These are phyloP conservation scores for Branchipolynoe longqiensis DNA, from an alignment of 2,888 invertebrate genomes.

Conservation along the genomic window DNA sequence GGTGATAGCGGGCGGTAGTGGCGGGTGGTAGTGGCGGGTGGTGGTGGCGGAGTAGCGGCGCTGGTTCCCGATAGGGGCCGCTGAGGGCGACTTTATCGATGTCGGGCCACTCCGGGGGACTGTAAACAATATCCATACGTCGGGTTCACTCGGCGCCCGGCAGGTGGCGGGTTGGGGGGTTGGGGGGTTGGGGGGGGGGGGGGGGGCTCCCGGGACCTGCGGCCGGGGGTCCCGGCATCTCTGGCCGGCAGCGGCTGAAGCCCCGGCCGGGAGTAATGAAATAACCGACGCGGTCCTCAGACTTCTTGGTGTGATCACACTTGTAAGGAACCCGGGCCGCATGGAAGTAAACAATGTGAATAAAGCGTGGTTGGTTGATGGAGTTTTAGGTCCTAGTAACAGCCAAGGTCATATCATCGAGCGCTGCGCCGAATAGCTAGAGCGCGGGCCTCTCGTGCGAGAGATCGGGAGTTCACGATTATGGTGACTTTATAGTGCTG, in stretches of 20 bases:
- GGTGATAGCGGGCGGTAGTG: no score
- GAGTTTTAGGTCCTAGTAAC: no score
- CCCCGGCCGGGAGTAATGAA: neutral
- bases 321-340: constrained; percentile 6
- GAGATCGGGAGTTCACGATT: no score
- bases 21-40: neutral
- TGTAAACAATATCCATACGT: constrained; percentile 42
- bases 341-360: constrained; percentile 20
- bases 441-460: no score
- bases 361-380: no score
- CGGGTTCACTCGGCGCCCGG: neutral
- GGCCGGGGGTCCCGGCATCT: neutral
- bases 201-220: neutral
- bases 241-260: neutral
- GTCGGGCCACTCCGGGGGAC: constrained; percentile 7
- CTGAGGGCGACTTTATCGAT: constrained; percentile 3
- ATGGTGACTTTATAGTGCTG: no score
- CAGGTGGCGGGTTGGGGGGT: no score
- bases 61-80: neutral
- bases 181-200: no score
- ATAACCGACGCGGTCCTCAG: constrained; percentile 38
- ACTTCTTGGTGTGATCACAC: constrained; percentile 52
- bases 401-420: no score
- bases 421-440: no score
- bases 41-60: neutral